Evolutionary conservation across 2,888 invertebrate genomes (phyloP), one percentile per base, ranked within the genome.

Genomic region (Meganola albula): DNA sequence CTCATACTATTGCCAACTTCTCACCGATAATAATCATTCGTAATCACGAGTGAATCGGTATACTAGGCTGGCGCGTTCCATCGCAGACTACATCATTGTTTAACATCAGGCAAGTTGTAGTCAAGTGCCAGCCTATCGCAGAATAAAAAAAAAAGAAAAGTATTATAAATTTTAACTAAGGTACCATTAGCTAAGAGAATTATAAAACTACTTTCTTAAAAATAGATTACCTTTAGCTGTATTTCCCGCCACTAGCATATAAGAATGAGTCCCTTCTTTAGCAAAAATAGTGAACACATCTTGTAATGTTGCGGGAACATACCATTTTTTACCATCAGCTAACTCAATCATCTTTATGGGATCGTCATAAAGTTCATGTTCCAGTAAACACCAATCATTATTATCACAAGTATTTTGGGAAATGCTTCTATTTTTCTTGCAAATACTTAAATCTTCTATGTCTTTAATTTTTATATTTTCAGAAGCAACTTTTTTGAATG

Each of bases 401-500:
- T 58, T 59, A 16, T 55, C 51, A 25, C n/a, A 25, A 41, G 40
- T 27, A n/a, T n/a, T n/a, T n/a, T n/a, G n/a, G n/a, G n/a, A n/a
- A n/a, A n/a, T n/a, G 40, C 37, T 4, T 44, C 48, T 46, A 12
- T 44, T 45, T 16, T 57, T 58, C 23, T 63, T 60, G 21, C 68
- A 74, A 11, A 56, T 53, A 7, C 47, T 48, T 3, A 82, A 42
- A 27, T 84, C 82, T 61, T 85, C 84, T 11, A 85, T 79, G 14
- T 85, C 91, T 0, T 60, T 27, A 16, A 89, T 71, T 24, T 70
- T 67, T 5, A 77, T 70, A 2, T 83, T 67, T 13, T 60, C 58
- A 0, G 87, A 80, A 5, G 88, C 87, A 53, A 92, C 92, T 12
- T 62, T 74, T 58, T 93, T 94, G 70, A 94, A 92, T 0, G 93